phyloP scores from a whole-genome alignment of 2,888 invertebrate genomes.

The Anaspis maculata region DNA sequence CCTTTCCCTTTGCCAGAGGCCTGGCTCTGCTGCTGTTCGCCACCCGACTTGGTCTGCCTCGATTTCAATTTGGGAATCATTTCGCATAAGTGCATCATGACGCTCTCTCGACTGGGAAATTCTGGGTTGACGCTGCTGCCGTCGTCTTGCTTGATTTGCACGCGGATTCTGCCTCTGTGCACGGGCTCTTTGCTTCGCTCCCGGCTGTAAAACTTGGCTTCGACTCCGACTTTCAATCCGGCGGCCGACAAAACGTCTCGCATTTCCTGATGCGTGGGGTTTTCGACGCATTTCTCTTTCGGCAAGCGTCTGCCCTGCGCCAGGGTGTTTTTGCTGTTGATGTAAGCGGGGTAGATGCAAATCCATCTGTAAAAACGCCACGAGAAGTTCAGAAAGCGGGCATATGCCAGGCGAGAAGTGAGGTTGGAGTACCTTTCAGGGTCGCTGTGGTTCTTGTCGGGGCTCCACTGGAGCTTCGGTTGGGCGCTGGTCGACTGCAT shows the following conservation, averaged over 20 bases:
- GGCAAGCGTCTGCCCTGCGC: slow-evolving; percentile 82
- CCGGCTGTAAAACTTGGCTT: slow-evolving; percentile 85
- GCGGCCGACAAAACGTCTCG: slow-evolving; percentile 81
- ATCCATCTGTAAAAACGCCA: slow-evolving; percentile 83
- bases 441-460: slow-evolving; percentile 74
- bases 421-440: slow-evolving; percentile 70
- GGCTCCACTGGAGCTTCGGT: slow-evolving; percentile 47
- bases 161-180: slow-evolving; percentile 79
- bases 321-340: slow-evolving; percentile 87
- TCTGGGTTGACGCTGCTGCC: slow-evolving; percentile 64
- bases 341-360: slow-evolving; percentile 92
- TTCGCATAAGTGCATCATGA: slow-evolving; percentile 69
- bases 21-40: slow-evolving; percentile 28
- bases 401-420: no score
- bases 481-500: slow-evolving; percentile 21
- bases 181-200: slow-evolving; percentile 86
- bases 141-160: slow-evolving; percentile 88
- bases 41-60: slow-evolving; percentile 51
- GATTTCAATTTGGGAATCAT: slow-evolving; percentile 88
- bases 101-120: slow-evolving; percentile 65
- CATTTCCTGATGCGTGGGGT: slow-evolving; percentile 93
- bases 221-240: slow-evolving; percentile 78
- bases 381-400: no score
- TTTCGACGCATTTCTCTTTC: slow-evolving; percentile 83
- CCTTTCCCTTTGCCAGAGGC: slow-evolving; percentile 31